Evolutionary conservation across 2,888 invertebrate genomes (phyloP).

Genomic region (Xestia xanthographa): DNA sequence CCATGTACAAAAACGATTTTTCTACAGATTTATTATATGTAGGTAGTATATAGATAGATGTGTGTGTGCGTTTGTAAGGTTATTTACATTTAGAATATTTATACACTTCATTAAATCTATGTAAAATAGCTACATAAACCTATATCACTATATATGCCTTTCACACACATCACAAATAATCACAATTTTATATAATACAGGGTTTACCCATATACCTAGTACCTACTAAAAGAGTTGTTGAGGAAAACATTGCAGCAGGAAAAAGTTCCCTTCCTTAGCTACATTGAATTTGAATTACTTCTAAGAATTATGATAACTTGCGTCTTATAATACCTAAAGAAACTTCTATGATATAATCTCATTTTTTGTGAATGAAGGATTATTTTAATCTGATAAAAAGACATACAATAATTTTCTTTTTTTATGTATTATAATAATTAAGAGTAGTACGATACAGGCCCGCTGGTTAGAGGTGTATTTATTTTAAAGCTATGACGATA

Average conservation of each 20-base stretch:
- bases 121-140: background rate
- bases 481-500: background rate
- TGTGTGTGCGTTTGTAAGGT: background rate
- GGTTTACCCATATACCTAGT: constrained; percentile 13
- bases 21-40: too few species aligned
- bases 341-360: background rate
- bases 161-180: constrained; percentile 1
- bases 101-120: background rate
- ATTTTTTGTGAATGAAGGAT: constrained; percentile 5
- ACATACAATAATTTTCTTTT: background rate
- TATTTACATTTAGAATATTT: background rate
- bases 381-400: constrained; percentile 11
- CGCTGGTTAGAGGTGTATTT: too few species aligned
- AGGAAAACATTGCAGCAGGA: constrained; percentile 40
- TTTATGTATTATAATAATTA: background rate
- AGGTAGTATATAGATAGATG: too few species aligned
- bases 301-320: constrained; percentile 18
- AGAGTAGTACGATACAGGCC: background rate
- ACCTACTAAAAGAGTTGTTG: background rate
- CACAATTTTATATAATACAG: background rate
- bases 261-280: background rate
- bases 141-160: background rate
- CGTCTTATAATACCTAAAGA: background rate
- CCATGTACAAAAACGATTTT: too few species aligned
- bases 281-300: background rate